Conservation (phyloP, 2,797 vertebrate genomes). For the Acanthurus leucopareius region DNA sequence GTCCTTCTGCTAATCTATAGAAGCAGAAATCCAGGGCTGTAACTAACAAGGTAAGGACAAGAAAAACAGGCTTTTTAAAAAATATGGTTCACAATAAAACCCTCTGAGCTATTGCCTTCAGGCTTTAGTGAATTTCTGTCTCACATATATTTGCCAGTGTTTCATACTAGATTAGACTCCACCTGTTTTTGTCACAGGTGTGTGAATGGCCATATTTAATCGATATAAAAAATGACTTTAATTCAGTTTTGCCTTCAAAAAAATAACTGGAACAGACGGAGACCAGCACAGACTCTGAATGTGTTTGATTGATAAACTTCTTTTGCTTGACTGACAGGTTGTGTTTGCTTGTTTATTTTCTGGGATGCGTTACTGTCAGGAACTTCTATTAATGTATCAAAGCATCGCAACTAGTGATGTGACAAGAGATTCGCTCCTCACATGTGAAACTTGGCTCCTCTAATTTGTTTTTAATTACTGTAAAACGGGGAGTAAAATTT, state of each 20-base stretch:
- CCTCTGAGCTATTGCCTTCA: neutral
- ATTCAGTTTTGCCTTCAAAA: neutral
- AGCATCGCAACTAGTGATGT: neutral
- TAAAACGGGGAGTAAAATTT: neutral
- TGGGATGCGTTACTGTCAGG: too few species aligned
- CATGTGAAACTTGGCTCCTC: neutral
- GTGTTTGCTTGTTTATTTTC: slow-evolving; percentile 13
- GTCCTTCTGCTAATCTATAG: neutral
- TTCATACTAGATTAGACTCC: neutral
- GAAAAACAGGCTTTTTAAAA: neutral
- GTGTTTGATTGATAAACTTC: neutral
- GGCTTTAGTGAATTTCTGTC: neutral
- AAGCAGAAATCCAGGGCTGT: neutral
- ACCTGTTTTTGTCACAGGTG: neutral
- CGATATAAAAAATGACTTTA: neutral
- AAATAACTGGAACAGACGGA: neutral
- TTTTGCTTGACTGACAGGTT: neutral
- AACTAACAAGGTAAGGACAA: neutral
- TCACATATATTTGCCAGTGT: neutral
- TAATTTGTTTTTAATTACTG: neutral
- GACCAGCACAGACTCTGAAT: neutral
- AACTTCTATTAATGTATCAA: slow-evolving; percentile 1
- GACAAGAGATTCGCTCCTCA: neutral
- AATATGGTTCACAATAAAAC: neutral
- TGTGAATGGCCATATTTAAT: neutral